phyloP scores from a whole-genome alignment of 2,797 vertebrate genomes.

The Gymnopithys bicolor region DNA sequence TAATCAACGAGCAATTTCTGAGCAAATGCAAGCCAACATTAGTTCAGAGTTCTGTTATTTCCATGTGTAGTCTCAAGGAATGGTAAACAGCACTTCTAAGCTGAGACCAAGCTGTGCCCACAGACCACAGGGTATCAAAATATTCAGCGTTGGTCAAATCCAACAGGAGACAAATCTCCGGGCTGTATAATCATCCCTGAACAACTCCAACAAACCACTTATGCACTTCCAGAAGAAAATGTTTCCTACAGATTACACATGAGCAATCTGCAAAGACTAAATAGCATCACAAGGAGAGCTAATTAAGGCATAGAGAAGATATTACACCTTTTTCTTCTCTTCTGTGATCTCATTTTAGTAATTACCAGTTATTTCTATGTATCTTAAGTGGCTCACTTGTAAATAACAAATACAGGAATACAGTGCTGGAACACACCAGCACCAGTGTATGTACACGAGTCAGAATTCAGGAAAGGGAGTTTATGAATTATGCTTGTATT shows the following conservation, averaged over 20 bases:
- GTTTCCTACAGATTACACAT: neutral
- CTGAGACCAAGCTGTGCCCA: neutral
- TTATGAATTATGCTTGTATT: neutral
- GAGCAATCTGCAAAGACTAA: neutral
- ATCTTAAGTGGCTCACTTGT: neutral
- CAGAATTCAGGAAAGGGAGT: neutral
- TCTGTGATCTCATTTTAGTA: neutral
- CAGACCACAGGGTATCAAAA: neutral
- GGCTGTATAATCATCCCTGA: neutral
- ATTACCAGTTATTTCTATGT: neutral
- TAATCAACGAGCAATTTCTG: neutral
- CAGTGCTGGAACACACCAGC: neutral
- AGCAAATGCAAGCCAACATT: neutral
- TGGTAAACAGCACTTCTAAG: neutral
- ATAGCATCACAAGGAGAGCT: neutral
- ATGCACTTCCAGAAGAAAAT: neutral
- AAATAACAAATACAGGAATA: neutral
- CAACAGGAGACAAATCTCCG: neutral
- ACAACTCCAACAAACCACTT: neutral
- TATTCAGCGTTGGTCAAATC: neutral
- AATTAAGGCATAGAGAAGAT: neutral
- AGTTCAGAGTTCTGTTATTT: neutral
- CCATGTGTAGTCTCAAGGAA: fast-evolving
- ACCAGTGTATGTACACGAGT: fast-evolving
- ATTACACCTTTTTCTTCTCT: neutral